phyloP scores from a whole-genome alignment of 2,797 vertebrate genomes.

The Sparus aurata region DNA sequence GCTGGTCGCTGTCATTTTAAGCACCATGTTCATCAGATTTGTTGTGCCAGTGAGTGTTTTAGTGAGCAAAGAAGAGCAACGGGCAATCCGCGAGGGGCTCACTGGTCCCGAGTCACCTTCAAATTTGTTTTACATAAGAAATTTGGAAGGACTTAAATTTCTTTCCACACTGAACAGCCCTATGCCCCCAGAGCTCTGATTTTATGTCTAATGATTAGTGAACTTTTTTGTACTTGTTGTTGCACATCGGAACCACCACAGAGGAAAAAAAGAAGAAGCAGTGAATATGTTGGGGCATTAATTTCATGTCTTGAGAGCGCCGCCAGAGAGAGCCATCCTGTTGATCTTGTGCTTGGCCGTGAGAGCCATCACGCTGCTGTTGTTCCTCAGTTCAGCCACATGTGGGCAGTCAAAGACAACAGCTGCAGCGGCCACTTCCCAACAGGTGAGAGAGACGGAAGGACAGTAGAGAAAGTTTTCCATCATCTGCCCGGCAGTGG shows the following conservation, averaged over 20 bases:
- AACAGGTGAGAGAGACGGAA: conserved; percentile 45
- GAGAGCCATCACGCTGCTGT: background rate
- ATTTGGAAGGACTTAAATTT: background rate
- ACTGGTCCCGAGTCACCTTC: background rate
- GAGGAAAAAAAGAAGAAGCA: background rate
- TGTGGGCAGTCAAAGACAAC: conserved; percentile 44
- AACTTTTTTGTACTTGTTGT: background rate
- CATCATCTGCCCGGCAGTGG: background rate
- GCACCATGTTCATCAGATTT: background rate
- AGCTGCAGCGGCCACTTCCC: background rate
- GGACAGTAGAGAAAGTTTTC: conserved; percentile 10
- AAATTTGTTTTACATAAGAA: background rate
- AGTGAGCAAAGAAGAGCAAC: background rate
- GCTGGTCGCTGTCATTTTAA: background rate
- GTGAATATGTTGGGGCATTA: background rate
- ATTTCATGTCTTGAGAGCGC: background rate
- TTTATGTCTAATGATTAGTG: background rate
- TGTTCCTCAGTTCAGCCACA: conserved; percentile 34
- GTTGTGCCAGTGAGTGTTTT: background rate
- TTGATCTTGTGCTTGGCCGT: background rate
- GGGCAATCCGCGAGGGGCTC: background rate
- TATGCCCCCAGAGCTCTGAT: background rate
- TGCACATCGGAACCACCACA: too few relatives aligned
- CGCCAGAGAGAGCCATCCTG: conserved; percentile 44
- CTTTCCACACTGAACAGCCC: background rate